A percentile compares a stretch with the other conserved stretches of the same genome.
Evolutionary conservation across 2,797 vertebrate species (phyloP).

Genomic region (Sebastes variabilis): DNA sequence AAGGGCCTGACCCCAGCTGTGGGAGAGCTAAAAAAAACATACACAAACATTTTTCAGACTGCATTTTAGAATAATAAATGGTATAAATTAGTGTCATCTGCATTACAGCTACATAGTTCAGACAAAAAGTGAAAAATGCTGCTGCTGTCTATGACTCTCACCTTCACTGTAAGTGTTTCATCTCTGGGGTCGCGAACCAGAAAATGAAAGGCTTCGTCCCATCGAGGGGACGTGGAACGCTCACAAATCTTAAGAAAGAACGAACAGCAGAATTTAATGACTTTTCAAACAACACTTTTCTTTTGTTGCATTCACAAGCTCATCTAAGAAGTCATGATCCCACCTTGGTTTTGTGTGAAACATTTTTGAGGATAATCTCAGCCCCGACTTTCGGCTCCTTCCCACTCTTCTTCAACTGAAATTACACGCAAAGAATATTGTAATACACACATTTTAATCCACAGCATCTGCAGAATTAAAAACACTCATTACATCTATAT

Average conservation of each 20-base stretch:
- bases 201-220: slow-evolving; percentile 90
- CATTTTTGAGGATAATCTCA: slow-evolving; percentile 81
- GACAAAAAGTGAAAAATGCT: not conserved
- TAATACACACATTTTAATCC: not conserved
- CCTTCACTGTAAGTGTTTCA: slow-evolving; percentile 89
- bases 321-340: not conserved
- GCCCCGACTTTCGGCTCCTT: slow-evolving; percentile 86
- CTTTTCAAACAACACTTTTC: not conserved
- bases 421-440: slow-evolving; percentile 8
- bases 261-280: not conserved
- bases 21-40: slow-evolving; percentile 75
- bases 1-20: slow-evolving; percentile 83
- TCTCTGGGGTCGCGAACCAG: slow-evolving; percentile 86
- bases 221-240: slow-evolving; percentile 86
- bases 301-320: not conserved
- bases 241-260: slow-evolving; percentile 77
- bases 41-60: slow-evolving; percentile 21
- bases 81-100: not conserved
- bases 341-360: slow-evolving; percentile 89
- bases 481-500: not conserved
- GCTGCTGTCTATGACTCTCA: slow-evolving; percentile 54
- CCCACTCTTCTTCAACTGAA: slow-evolving; percentile 88
- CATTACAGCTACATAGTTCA: not conserved
- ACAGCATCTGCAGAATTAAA: not conserved
- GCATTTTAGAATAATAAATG: not conserved